Percentiles rank a stretch among this genome's conserved stretches.
These are phyloP conservation scores for Pollenia amentaria DNA, from an alignment of 2,888 invertebrate genomes.

Conservation along the genomic window DNA sequence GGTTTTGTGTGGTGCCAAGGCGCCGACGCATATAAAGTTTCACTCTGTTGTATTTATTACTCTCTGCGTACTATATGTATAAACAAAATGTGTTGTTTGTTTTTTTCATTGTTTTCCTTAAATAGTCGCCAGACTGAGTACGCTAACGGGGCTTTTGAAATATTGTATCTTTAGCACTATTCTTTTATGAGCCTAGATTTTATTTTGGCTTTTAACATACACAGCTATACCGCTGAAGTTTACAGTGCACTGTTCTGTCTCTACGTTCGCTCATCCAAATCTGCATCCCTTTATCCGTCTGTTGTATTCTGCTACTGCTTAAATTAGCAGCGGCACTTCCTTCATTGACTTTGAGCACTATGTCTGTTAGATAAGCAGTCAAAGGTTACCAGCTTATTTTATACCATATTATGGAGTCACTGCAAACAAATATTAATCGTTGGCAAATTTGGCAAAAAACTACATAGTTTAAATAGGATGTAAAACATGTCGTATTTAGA, in stretches of 20 bases:
- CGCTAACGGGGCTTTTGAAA: slow-evolving; percentile 62
- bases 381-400: slow-evolving; percentile 57
- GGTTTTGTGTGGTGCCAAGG: slow-evolving; percentile 54
- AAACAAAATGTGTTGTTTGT: neutral
- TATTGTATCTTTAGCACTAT: slow-evolving; percentile 33
- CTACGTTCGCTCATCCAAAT: slow-evolving; percentile 8
- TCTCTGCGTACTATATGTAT: slow-evolving; percentile 8
- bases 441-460: neutral
- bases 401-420: neutral
- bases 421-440: no score
- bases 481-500: no score
- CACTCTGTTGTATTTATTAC: neutral
- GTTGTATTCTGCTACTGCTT: slow-evolving; percentile 41
- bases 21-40: slow-evolving; percentile 68
- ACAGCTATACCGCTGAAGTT: slow-evolving; percentile 39
- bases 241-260: neutral
- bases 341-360: slow-evolving; percentile 60
- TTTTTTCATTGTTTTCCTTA: slow-evolving; percentile 22
- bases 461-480: no score
- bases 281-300: slow-evolving; percentile 41
- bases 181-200: slow-evolving; percentile 65
- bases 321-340: slow-evolving; percentile 54
- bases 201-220: slow-evolving; percentile 58
- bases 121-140: slow-evolving; percentile 56
- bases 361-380: slow-evolving; percentile 41